Percentiles rank a stretch among this genome's conserved stretches.
Conservation (phyloP, 2,113 vertebrate genomes). For the Cyprinodon variegatus region DNA sequence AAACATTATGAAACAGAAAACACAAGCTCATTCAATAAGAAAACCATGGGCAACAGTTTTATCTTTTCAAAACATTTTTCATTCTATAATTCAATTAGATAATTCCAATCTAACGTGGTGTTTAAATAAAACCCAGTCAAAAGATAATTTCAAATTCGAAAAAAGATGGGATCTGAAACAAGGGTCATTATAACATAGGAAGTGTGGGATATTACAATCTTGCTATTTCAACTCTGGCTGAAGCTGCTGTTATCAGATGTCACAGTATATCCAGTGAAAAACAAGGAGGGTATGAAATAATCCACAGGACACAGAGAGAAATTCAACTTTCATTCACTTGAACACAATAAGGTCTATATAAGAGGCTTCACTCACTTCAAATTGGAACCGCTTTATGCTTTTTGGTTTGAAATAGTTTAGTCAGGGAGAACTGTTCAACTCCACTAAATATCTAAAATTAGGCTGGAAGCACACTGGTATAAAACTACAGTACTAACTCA, state of each 20-base stretch:
- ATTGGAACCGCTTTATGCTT: not conserved
- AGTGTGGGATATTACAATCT: constrained; percentile 45
- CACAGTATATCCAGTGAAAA: constrained; percentile 37
- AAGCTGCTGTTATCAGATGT: constrained; percentile 39
- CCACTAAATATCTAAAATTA: too few relatives aligned
- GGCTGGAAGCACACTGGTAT: too few relatives aligned
- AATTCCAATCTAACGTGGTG: constrained; percentile 12
- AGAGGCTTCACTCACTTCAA: not conserved
- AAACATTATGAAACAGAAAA: not conserved
- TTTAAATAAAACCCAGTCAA: constrained; percentile 35
- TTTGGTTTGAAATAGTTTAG: too few relatives aligned
- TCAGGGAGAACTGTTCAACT: too few relatives aligned
- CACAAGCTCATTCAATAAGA: not conserved
- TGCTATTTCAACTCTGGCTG: constrained; percentile 36
- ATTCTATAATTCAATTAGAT: not conserved
- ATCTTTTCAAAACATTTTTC: not conserved
- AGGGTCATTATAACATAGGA: constrained; percentile 50
- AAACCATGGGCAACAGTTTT: not conserved
- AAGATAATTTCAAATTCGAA: constrained; percentile 3
- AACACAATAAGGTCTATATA: not conserved
- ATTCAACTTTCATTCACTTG: not conserved
- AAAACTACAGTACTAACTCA: too few relatives aligned
- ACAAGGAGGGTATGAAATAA: constrained; percentile 12
- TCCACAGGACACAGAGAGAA: constrained; percentile 17
- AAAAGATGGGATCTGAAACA: constrained; percentile 41